phyloP scores from a whole-genome alignment of 2,797 vertebrate species.

The Poecile montanus region DNA sequence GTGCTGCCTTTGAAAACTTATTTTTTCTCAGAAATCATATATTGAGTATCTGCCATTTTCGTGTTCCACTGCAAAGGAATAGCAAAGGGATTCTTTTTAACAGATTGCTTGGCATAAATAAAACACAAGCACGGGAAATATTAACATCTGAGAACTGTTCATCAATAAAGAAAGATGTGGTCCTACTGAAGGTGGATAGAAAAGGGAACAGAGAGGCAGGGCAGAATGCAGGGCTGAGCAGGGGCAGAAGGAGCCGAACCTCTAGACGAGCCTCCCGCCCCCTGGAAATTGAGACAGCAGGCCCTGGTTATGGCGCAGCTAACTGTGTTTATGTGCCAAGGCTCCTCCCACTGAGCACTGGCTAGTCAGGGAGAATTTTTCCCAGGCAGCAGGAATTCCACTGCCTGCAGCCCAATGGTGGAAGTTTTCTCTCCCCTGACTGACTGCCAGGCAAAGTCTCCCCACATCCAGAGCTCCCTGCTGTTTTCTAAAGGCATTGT shows the following conservation, averaged over 20 bases:
- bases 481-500: not conserved
- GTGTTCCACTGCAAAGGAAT: rapidly evolving
- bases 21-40: not conserved
- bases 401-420: rapidly evolving
- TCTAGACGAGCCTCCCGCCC: rapidly evolving
- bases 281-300: rapidly evolving
- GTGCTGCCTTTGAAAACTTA: too few species aligned
- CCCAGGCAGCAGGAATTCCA: not conserved
- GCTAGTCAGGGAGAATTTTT: too few species aligned
- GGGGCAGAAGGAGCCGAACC: rapidly evolving
- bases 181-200: rapidly evolving
- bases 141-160: too few species aligned
- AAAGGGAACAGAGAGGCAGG: not conserved
- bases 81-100: rapidly evolving
- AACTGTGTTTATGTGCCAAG: rapidly evolving
- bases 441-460: rapidly evolving
- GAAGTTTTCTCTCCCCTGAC: not conserved
- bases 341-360: not conserved
- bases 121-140: rapidly evolving
- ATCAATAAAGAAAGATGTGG: too few species aligned
- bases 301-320: rapidly evolving
- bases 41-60: not conserved
- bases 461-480: rapidly evolving
- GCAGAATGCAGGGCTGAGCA: not conserved
- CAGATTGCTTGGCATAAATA: rapidly evolving